phyloP scores from a whole-genome alignment of 2,888 invertebrate genomes.

The Agrochola litura region DNA sequence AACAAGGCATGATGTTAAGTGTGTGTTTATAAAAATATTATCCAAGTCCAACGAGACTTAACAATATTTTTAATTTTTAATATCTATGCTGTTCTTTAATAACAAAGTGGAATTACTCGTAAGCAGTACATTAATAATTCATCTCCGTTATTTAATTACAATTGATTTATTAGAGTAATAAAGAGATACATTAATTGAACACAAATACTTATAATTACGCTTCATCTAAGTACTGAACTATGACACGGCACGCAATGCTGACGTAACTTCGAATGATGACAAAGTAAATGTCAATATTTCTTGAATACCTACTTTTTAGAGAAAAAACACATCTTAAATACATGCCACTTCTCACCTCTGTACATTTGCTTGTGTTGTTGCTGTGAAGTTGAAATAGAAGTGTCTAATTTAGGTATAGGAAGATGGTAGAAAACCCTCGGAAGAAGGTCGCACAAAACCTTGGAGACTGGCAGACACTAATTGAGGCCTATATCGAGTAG shows the following conservation, averaged over 20 bases:
- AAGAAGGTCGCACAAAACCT: background rate
- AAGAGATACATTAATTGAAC: conserved; percentile 12
- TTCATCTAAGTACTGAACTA: conserved; percentile 20
- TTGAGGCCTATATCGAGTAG: background rate
- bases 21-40: too few species aligned
- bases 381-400: too few species aligned
- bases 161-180: conserved; percentile 22
- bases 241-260: conserved; percentile 35
- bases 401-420: too few species aligned
- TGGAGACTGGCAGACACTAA: background rate
- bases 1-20: too few species aligned
- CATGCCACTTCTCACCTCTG: too few species aligned
- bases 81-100: background rate
- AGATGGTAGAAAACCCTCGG: background rate
- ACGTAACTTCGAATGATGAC: conserved; percentile 1
- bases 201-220: conserved; percentile 7
- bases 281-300: background rate
- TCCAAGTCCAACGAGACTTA: too few species aligned
- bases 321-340: too few species aligned
- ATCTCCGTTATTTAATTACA: conserved; percentile 8
- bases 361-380: too few species aligned
- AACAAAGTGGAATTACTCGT: too few species aligned
- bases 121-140: background rate
- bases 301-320: background rate
- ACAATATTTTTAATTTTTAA: too few species aligned